Base-by-base conservation (phyloP, 2,888 invertebrate species). In the Ditula angustiorana region DNA sequence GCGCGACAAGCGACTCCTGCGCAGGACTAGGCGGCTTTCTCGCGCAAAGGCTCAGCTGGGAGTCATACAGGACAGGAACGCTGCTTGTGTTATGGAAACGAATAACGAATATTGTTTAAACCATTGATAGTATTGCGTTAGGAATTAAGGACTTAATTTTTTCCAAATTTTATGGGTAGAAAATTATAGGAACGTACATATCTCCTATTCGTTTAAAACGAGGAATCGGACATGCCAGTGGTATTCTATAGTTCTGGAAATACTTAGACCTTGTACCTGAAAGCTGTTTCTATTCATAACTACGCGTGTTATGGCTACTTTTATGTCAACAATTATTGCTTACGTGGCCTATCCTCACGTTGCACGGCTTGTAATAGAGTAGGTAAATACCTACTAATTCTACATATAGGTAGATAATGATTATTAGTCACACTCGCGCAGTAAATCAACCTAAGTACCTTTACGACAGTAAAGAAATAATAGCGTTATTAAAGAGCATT, bases 321-420 rank as follows among this genome's bases (percentile, higher is more conserved):
- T 46, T 30, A 33, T 13, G 33, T 44, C 50, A 57, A 52, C 24
- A 57, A 26, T 24, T n/a, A 26, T 67, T 77, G 78, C 75, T 76
- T 85, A 89, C 90, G 87, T 89, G 90, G 90, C 90, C 90, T 88
- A 88, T 85, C 85, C 80, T 81, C 86, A 85, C 85, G 78, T 81
- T 69, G 67, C 64, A 55, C 68, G 61, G 66, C 73, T 85, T 87
- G 79, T 72, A 78, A 77, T 74, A 75, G 67, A 60, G 58, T 60
- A 56, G 69, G 74, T 73, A 78, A 35, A 23, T 53, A 35, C n/a
- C n/a, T n/a, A n/a, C n/a, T 16, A 11, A 4, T 24, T 21, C 2
- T n/a, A 37, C 3, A 37, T 2, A n/a, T 37, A 24, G 16, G n/a
- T 46, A 49, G 49, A 49, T 23, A 49, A 10, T 56, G 44, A 59